Base-by-base conservation (phyloP, 2,797 vertebrate genomes). In the Lerista edwardsae region DNA sequence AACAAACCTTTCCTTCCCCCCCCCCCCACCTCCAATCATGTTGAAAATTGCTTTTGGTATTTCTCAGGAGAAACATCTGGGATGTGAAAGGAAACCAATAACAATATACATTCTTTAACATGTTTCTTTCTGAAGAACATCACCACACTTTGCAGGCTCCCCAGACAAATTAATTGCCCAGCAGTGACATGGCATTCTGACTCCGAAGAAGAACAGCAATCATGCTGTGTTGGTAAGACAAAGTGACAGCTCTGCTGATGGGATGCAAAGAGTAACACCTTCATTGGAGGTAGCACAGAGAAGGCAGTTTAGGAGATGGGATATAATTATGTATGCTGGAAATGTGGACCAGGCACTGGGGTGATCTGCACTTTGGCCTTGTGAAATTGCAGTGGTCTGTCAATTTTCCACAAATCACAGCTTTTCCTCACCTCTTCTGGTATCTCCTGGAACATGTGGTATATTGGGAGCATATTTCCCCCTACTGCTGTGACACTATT, bases 31-130 rank as follows among this genome's bases (percentile, higher is more conserved):
- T 61, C 68, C 25, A 81, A 84, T 82, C 84, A 90, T 84, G 72
- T 90, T 92, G 89, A 90, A 85, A 91, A 93, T 90, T 91, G 82
- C 84, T 91, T 91, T 91, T 81, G 78, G 75, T 87, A 84, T 79
- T 61, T 80, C 51, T 87, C 31, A 55, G 34, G 17, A 80, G 34
- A 75, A 87, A 62, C 15, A 39, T 31, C 31, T 67, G 21, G 55
- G 77, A 69, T 69, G 29, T 75, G 71, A 83, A 78, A 39, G 64
- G 27, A 80, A 75, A 75, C 64, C 65, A 80, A 39, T 69, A 83
- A 19, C 51, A 23, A 69, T 36, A 62, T 51, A n/a, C 51, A 62
- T 36, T 67, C 44, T 68, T 34, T 85, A 89, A 84, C 59, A 89
- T 68, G 81, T 88, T 92, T 91, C 81, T 80, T 85, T 85, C 87